Conservation (phyloP, 2,113 vertebrate genomes). For the Eolophus roseicapilla region DNA sequence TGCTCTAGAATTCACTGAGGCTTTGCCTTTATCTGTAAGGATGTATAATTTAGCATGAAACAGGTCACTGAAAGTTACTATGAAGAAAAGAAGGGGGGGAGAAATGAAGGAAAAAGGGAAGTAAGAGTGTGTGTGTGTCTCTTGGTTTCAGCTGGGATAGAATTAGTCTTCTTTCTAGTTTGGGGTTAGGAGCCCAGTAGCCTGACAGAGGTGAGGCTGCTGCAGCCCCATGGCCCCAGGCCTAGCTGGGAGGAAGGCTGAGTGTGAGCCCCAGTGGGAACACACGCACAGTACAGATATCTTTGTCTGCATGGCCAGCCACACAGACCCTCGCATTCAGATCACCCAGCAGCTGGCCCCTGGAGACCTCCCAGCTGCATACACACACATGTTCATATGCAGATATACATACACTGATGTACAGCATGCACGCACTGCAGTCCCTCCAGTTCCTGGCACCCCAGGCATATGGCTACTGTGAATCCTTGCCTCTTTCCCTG, state of each 20-base stretch:
- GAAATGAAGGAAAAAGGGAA: not conserved
- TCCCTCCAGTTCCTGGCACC: not conserved
- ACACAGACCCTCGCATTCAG: not conserved
- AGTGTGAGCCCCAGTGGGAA: fast-evolving
- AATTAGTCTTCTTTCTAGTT: not conserved
- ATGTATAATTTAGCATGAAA: not conserved
- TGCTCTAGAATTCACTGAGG: not conserved
- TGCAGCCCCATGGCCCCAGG: not conserved
- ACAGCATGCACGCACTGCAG: fast-evolving
- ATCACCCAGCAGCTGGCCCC: not conserved
- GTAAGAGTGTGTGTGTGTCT: not conserved
- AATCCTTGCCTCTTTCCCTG: not conserved
- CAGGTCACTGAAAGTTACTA: not conserved
- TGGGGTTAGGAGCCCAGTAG: not conserved
- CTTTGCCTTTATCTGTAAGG: not conserved
- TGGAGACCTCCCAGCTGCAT: not conserved
- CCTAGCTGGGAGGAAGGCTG: not conserved
- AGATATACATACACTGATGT: not conserved
- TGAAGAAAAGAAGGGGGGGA: not conserved
- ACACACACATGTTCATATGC: not conserved
- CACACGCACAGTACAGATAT: fast-evolving
- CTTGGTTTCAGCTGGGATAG: not conserved
- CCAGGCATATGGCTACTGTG: fast-evolving
- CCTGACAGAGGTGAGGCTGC: not conserved
- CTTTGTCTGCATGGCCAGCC: not conserved